A percentile compares a stretch with the other conserved stretches of the same genome.
These are phyloP conservation scores for Zosterops borbonicus DNA, from an alignment of 2,113 vertebrate species.

Conservation along the genomic window DNA sequence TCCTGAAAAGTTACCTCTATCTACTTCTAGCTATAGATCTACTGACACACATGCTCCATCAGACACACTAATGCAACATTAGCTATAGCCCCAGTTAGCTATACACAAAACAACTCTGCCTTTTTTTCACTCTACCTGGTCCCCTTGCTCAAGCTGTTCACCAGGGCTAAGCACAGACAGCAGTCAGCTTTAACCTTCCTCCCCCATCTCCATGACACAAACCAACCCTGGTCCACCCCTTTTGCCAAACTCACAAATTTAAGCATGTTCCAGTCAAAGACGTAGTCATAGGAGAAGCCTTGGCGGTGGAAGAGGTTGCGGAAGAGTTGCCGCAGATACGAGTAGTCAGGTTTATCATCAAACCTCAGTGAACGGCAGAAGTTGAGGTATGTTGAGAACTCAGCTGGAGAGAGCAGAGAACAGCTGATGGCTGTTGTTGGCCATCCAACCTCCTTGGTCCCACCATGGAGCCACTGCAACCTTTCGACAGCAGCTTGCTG, in stretches of 20 bases:
- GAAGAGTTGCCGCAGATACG: slow-evolving; percentile 95
- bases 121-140: neutral
- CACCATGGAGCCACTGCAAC: neutral
- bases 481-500: neutral
- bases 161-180: neutral
- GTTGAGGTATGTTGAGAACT: slow-evolving; percentile 98
- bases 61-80: neutral
- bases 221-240: neutral
- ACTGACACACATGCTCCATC: neutral
- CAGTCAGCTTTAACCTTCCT: neutral
- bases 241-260: slow-evolving; percentile 86
- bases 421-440: neutral
- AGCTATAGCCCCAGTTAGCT: neutral
- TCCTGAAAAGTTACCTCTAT: neutral
- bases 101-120: neutral
- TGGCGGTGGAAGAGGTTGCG: slow-evolving; percentile 96
- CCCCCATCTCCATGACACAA: neutral
- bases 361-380: slow-evolving; percentile 96
- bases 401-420: slow-evolving; percentile 74
- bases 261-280: slow-evolving; percentile 99
- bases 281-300: slow-evolving; percentile 96
- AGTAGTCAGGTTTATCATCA: slow-evolving; percentile 98
- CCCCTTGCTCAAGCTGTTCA: neutral
- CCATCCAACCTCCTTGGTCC: neutral
- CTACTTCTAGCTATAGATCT: neutral